Percentiles rank a stretch among this genome's conserved stretches.
Evolutionary conservation across 2,888 invertebrate species (phyloP).

Genomic region (Cyclophora punctaria): DNA sequence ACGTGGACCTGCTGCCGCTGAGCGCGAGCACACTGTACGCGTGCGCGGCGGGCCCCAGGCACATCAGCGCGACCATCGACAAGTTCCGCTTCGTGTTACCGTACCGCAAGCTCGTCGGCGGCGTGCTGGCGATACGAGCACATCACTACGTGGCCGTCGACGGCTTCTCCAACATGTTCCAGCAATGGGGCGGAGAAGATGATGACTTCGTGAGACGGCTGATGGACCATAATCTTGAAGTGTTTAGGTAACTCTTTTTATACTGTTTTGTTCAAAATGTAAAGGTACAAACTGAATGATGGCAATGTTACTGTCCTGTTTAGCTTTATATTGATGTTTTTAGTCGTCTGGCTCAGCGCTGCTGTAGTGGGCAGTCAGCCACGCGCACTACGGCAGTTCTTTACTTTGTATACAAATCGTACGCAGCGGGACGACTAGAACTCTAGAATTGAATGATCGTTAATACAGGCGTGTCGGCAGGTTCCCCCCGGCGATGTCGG

Average conservation of each 20-base stretch:
- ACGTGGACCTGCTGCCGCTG: constrained; percentile 91
- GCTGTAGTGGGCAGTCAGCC: too few species aligned
- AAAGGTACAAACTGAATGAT: too few species aligned
- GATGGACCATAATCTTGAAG: constrained; percentile 26
- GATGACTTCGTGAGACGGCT: constrained; percentile 54
- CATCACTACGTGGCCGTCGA: constrained; percentile 46
- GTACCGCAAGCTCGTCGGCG: constrained; percentile 47
- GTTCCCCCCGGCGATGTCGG: constrained; percentile 47
- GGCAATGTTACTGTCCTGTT: too few species aligned
- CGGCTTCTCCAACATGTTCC: constrained; percentile 58
- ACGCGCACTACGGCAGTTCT: too few species aligned
- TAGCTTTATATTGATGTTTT: too few species aligned
- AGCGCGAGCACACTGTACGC: constrained; percentile 87
- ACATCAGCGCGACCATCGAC: constrained; percentile 92
- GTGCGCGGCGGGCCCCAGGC: constrained; percentile 85
- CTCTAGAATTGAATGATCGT: too few species aligned
- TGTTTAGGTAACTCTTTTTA: constrained; percentile 38
- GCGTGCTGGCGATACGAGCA: constrained; percentile 49
- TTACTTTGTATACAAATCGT: too few species aligned
- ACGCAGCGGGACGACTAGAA: too few species aligned
- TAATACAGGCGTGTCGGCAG: constrained; percentile 20
- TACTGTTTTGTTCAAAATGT: not conserved
- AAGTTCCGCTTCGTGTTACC: constrained; percentile 70
- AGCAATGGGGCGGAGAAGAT: constrained; percentile 68
- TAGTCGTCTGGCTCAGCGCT: too few species aligned